phyloP scores from a whole-genome alignment of 2,113 vertebrate genomes.

The human region GRCh38 chr3:28066501-28067000 shows the following conservation, averaged over 20 bases:
- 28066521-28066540: background rate
- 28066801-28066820: background rate
- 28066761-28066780: background rate
- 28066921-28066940: background rate
- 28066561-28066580: background rate
- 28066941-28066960: background rate
- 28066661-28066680: background rate
- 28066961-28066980: background rate
- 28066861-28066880: background rate
- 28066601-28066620: background rate
- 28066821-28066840: background rate
- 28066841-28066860: background rate
- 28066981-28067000: background rate
- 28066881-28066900: background rate
- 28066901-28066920: background rate
- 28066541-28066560: background rate
- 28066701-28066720: background rate
- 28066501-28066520: background rate
- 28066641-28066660: background rate
- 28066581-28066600: background rate
- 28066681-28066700: background rate
- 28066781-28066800: constrained; percentile 18
- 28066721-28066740: background rate
- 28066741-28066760: background rate
- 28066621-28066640: background rate